Evolutionary conservation across 2,888 invertebrate genomes (phyloP), one percentile per base, ranked within the genome.

Genomic region (Portevinia maculata): DNA sequence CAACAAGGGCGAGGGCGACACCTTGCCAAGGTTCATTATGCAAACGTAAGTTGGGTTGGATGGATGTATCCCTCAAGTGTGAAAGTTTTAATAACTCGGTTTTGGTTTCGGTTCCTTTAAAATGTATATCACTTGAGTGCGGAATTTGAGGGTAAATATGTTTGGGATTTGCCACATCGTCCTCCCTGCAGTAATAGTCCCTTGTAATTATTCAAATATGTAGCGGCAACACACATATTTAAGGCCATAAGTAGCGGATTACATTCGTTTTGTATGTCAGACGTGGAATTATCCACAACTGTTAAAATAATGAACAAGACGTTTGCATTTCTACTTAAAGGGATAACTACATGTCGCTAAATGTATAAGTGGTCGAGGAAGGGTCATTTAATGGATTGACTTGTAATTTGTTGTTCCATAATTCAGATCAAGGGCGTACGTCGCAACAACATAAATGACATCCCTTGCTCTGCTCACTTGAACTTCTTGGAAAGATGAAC

Each of bases 71-170:
- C 60, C 65, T 60, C 70, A 83, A 83, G 81, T 83, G 71, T 67
- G 71, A 76, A 83, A 83, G 64, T 83, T 81, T 83, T 83, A 83
- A 83, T 83, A 83, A 83, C 76, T 76, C 81, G 76, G 76, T 83
- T 76, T 62, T 48, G 65, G 71, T 70, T 76, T 62, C 53, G 65
- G 71, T 70, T 76, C 60, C 70, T 67, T 76, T 28, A 57, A 69
- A 74, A 74, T 74, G 57, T 79, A 37, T 67, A 67, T 73, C 50
- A 69, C 75, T 64, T 59, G 69, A 57, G 48, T 64, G 50, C 32
- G 37, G 46, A 70, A 46, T 70, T 64, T 64, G 30, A 46, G 69
- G 75, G 69, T 81, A 81, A 81, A 81, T 81, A 70, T 75, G 81
- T 75, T 81, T 64, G 62, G 52, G 50, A 70, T 70, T 75, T 70